Evolutionary conservation across 2,888 invertebrate genomes (phyloP), one percentile per base, ranked within the genome.

Genomic region (Ceratothoa steindachneri): DNA sequence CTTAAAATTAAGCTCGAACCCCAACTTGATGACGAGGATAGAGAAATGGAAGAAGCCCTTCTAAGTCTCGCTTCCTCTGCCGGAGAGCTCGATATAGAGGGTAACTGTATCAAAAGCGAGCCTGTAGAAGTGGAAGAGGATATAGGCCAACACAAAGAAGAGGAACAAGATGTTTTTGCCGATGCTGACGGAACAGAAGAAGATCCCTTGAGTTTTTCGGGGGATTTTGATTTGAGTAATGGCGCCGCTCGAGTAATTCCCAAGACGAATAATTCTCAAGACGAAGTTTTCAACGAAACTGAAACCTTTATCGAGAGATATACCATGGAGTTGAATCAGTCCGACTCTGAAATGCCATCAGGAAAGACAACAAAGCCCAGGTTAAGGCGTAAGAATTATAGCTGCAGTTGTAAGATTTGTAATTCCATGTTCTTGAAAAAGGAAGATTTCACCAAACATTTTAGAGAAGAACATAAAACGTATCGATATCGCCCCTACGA

Each of bases 1-100:
- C 55, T 74, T n/a, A 67, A 60, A 60, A 75, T 80, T 19, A 80
- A 80, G 60, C 1, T 71, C 27, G 80, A 80, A 28, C 75, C 73
- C 2, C 64, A 19, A 19, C 72, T 71, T n/a, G n/a, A 51, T 15
- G 70, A 71, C 12, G 68, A 75, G 31, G 72, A 69, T 52, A 74
- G 70, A 9, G 70, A 72, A 51, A 41, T 9, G 41, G 70, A 60
- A 4, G 30, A 29, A 9, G 29, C 67, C 22, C 51, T 31, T 24
- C 51, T 29, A 24, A 51, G 19, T 29, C 53, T 27, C 24, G 52
- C 51, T n/a, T 41, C 41, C 7, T 9, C 7, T 41, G n/a, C n/a
- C n/a, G n/a, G n/a, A n/a, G 41, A 41, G 15, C 15, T 41, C 5
- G 41, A 41, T 41, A 41, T 41, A 5, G 41, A 41, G 5, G 41